Evolutionary conservation across 2,888 invertebrate genomes (phyloP).

Genomic region (Apamea anceps): DNA sequence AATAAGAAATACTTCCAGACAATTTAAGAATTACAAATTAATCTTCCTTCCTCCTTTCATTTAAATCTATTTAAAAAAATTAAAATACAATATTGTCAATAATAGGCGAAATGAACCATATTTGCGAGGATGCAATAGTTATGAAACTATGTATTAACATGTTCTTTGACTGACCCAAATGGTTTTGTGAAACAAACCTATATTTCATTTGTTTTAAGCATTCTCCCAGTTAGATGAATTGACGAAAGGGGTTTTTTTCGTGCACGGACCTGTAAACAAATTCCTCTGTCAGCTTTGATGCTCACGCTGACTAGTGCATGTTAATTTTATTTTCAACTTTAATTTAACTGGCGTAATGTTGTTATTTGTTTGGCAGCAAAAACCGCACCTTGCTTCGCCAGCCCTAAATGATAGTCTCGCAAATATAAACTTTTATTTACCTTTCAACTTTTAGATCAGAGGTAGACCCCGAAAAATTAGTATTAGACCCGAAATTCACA

Average conservation of each 20-base stretch:
- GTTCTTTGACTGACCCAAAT: no score
- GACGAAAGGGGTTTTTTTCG: not conserved
- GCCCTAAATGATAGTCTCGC: not conserved
- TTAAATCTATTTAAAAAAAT: no score
- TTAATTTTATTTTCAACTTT: not conserved
- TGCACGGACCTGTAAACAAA: not conserved
- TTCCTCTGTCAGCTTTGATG: not conserved
- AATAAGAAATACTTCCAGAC: no score
- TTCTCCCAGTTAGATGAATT: not conserved
- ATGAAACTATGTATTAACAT: no score
- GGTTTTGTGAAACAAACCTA: not conserved
- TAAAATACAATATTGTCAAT: not conserved
- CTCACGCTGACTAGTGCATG: not conserved
- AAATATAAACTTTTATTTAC: not conserved
- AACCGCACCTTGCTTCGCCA: not conserved
- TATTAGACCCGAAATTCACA: conserved; percentile 90
- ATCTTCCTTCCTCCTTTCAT: not conserved
- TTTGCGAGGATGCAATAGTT: not conserved
- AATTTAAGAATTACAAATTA: not conserved
- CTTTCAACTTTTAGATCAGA: conserved; percentile 70
- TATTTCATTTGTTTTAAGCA: not conserved
- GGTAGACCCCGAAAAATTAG: conserved; percentile 81
- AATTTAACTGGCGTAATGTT: not conserved
- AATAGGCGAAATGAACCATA: not conserved
- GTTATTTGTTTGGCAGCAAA: not conserved